Evolutionary conservation across 1,140 invertebrate species (phyloP), one percentile per base, ranked within the genome.

Genomic region (Ceratitis capitata): DNA sequence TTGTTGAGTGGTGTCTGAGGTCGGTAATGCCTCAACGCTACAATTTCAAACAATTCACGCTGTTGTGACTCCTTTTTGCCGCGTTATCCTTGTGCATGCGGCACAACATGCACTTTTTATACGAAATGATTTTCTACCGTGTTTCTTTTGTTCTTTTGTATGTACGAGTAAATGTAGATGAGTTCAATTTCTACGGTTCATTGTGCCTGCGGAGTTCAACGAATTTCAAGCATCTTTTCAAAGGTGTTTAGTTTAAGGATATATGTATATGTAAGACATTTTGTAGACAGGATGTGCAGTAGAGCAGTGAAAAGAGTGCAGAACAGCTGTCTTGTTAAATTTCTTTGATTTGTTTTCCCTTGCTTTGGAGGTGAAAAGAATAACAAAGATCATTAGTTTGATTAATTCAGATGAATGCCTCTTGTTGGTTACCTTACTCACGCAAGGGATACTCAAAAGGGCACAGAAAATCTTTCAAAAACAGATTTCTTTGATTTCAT

Each of bases 131-230:
- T 35, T 39, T 19, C 29, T n/a, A 1, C 26, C 42, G 14, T 45
- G 69, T 35, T 26, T 42, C 69, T 39, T 78, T 78, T 78, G 39
- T 78, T 42, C 69, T n/a, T n/a, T n/a, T n/a, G 69, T n/a, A 74
- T 45, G n/a, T 42, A 78, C 19, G 26, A 10, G 26, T 26, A 26
- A 1, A 78, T 23, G 7, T 45, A 23, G 9, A 78, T 45, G n/a
- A 45, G 39, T 47, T 47, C 35, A 78, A 78, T 4, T 12, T 2
- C 16, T 78, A 12, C 42, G 39, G 69, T 78, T 78, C 69, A 78
- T 78, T 78, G 69, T 78, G 39, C 69, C 39, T 45, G 69, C 69
- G 39, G 39, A 78, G 69, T 78, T 78, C 69, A 78, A 78, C 39
- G 39, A 35, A 78, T 39, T 78, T 47, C 19, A 78, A 19, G 69